Evolutionary conservation across 53 echinoderm and acorn worm genomes (phyloP).

Genomic region (Patiria pectinifera): DNA sequence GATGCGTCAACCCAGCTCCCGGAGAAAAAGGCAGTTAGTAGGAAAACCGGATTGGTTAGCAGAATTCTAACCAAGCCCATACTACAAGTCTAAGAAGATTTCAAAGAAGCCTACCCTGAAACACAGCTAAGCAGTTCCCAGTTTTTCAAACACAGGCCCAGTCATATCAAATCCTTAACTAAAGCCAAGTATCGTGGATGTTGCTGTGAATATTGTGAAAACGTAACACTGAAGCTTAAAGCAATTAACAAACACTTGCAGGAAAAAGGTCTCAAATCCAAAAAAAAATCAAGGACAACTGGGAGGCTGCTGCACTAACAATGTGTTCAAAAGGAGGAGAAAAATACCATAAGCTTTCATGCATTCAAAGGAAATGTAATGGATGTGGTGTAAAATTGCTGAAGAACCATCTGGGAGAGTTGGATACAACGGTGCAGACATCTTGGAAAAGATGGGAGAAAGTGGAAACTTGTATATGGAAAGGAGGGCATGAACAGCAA

Average conservation of each 20-base stretch:
- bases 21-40: constrained; percentile 22
- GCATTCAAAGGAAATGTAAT: constrained; percentile 42
- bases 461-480: constrained; percentile 35
- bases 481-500: background rate
- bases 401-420: constrained; percentile 34
- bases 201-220: constrained; percentile 70
- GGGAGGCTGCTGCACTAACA: background rate
- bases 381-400: constrained; percentile 42
- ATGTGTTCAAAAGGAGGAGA: constrained; percentile 8
- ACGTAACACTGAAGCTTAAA: constrained; percentile 55
- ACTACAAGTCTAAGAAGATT: constrained; percentile 22
- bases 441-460: constrained; percentile 41
- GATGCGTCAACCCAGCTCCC: constrained; percentile 17
- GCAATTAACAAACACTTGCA: constrained; percentile 36
- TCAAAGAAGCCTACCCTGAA: constrained; percentile 21
- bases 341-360: constrained; percentile 18
- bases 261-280: background rate
- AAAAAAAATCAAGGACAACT: background rate
- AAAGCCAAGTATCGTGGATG: constrained; percentile 59
- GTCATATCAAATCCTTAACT: constrained; percentile 48
- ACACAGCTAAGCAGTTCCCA: constrained; percentile 11
- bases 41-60: constrained; percentile 9
- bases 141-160: constrained; percentile 50
- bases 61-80: constrained; percentile 17
- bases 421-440: constrained; percentile 17